Percentiles rank a stretch among this genome's conserved stretches.
Evolutionary conservation across 2,113 vertebrate genomes (phyloP).

Genomic region (Laticauda laticaudata): DNA sequence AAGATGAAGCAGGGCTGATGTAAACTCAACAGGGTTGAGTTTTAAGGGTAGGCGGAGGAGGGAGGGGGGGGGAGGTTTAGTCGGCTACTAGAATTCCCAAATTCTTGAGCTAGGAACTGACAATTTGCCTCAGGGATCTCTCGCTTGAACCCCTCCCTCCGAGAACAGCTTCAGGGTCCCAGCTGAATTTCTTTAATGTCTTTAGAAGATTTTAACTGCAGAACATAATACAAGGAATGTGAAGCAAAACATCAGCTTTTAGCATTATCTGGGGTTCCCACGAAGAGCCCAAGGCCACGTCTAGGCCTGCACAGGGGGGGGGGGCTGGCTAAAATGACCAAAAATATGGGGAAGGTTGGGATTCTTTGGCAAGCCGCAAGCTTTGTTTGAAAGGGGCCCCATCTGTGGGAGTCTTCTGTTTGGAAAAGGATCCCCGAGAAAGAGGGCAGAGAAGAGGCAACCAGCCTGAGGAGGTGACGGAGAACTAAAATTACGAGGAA

Average conservation of each 20-base stretch:
- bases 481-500: no score
- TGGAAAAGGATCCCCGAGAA: no score
- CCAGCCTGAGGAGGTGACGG: no score
- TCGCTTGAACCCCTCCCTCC: not conserved
- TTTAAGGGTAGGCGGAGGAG: conserved; percentile 46
- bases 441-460: no score
- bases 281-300: not conserved
- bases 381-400: not conserved
- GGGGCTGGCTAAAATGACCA: not conserved
- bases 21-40: conserved; percentile 43
- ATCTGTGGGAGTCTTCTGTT: not conserved
- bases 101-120: conserved; percentile 1
- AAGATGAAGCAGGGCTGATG: conserved; percentile 52
- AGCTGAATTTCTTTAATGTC: not conserved
- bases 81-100: conserved; percentile 25
- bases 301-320: not conserved
- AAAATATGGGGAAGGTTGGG: not conserved
- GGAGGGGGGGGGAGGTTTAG: not conserved
- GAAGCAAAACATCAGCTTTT: not conserved
- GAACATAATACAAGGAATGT: not conserved
- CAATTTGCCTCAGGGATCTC: not conserved
- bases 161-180: no score
- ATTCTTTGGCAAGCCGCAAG: not conserved
- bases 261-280: not conserved
- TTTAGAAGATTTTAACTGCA: not conserved